Percentiles rank a stretch among this genome's conserved stretches.
These are phyloP conservation scores for Anagyrus pseudococci DNA, from an alignment of 2,888 invertebrate species.

Conservation along the genomic window DNA sequence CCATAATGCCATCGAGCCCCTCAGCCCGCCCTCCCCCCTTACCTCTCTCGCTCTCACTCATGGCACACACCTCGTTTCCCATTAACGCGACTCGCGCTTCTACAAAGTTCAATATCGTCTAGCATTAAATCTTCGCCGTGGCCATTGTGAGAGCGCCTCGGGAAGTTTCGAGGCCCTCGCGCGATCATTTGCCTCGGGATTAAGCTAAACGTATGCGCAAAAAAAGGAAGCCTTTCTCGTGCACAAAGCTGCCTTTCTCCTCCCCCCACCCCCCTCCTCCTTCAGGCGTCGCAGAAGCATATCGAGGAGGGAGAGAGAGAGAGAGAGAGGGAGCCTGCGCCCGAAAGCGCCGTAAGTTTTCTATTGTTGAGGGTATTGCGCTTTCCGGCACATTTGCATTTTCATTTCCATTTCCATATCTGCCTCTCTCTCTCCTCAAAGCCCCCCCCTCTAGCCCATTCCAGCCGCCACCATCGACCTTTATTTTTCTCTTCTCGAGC, in stretches of 20 bases:
- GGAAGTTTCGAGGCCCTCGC: neutral
- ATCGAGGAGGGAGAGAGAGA: too few relatives aligned
- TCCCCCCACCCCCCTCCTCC: too few relatives aligned
- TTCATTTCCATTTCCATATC: conserved; percentile 30
- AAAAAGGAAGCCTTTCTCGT: too few relatives aligned
- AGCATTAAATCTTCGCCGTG: neutral
- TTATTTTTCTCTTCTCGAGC: neutral
- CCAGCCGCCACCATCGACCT: neutral
- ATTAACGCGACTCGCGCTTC: neutral
- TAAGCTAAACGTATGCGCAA: too few relatives aligned
- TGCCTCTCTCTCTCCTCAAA: conserved; percentile 3
- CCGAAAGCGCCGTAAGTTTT: conserved; percentile 20
- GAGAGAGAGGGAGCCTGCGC: too few relatives aligned
- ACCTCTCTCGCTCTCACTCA: neutral
- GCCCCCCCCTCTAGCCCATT: neutral
- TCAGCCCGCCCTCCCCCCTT: neutral
- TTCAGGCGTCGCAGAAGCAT: too few relatives aligned
- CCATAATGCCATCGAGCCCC: neutral
- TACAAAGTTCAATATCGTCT: neutral
- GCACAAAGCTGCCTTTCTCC: too few relatives aligned
- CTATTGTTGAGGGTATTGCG: conserved; percentile 34
- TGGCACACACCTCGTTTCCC: neutral
- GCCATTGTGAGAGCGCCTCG: neutral
- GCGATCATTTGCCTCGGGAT: too few relatives aligned
- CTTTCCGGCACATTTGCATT: conserved; percentile 38